phyloP scores from a whole-genome alignment of 35 echinoderm and acorn worm species.

The Chiridota heheva region DNA sequence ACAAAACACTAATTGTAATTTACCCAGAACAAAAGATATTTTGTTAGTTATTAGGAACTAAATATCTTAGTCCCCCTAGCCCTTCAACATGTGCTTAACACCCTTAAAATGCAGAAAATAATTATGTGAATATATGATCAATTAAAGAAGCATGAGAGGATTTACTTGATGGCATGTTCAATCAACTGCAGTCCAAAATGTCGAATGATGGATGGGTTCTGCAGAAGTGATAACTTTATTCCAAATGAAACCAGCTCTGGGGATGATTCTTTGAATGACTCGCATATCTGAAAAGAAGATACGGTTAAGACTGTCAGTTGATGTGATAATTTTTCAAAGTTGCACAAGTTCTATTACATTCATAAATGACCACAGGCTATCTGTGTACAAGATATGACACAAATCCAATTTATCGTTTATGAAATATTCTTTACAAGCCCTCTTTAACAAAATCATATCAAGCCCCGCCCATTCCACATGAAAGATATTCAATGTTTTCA shows the following conservation, averaged over 20 bases:
- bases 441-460: background rate
- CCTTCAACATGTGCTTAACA: too few relatives aligned
- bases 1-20: background rate
- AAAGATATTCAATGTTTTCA: too few relatives aligned
- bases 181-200: slow-evolving; percentile 64
- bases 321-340: background rate
- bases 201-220: slow-evolving; percentile 45
- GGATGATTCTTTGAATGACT: slow-evolving; percentile 54
- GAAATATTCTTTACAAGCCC: too few relatives aligned
- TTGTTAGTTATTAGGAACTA: background rate
- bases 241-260: slow-evolving; percentile 22
- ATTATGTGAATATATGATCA: background rate
- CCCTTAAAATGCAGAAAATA: too few relatives aligned
- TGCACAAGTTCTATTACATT: background rate
- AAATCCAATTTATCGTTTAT: background rate
- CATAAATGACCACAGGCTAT: background rate
- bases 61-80: background rate
- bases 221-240: slow-evolving; percentile 16
- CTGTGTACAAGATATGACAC: background rate
- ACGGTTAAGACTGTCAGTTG: background rate
- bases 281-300: slow-evolving; percentile 47
- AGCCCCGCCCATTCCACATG: too few relatives aligned
- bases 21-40: background rate
- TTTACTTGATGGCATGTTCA: slow-evolving; percentile 57
- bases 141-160: background rate